Evolutionary conservation across 2,888 invertebrate genomes (phyloP), one percentile per base, ranked within the genome.

Genomic region (Archips xylosteana): DNA sequence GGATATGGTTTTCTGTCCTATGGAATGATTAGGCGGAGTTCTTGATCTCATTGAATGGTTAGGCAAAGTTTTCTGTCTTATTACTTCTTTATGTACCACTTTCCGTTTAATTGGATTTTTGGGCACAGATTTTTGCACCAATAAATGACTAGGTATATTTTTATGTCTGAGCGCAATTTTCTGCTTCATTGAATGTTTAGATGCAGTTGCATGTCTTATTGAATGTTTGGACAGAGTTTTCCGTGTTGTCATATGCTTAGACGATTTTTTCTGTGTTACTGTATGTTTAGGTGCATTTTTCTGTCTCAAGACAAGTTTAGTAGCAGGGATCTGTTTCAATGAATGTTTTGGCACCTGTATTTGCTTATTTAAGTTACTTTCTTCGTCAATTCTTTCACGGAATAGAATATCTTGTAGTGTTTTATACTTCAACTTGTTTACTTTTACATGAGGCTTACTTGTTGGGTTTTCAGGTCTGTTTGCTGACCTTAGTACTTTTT

Each of bases 391-490:
- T 76, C 80, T 81, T 80, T 82, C 81, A 76, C 88, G 87, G 75
- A 92, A 90, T 69, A 92, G 78, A 74, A 87, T 79, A 15, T 76
- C 77, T 76, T 89, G 85, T 57, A 91, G 78, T 2, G 77, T 73
- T 6, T 51, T 51, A 0, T 36, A 36, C 51, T 65, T 49, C n/a
- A 10, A 77, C 74, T 80, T 82, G 75, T 80, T 79, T 63, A 81
- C 71, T 10, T 82, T 83, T 49, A 78, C 57, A 66, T 78, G 75
- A 36, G 82, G 83, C 47, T 76, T 75, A 8, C 69, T 65, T 62
- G 82, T 76, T 80, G 83, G 84, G 70, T 81, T 76, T 69, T 65
- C 42, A 66, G 64, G 42, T 75, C 74, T 70, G 68, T n/a, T 51
- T 23, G 42, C 47, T 0, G 62, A 80, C 75, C 75, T 79, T 76